Percentiles rank a stretch among this genome's conserved stretches.
phyloP scores from a whole-genome alignment of 1,140 invertebrate genomes.

The Brachionus manjavacas region DNA sequence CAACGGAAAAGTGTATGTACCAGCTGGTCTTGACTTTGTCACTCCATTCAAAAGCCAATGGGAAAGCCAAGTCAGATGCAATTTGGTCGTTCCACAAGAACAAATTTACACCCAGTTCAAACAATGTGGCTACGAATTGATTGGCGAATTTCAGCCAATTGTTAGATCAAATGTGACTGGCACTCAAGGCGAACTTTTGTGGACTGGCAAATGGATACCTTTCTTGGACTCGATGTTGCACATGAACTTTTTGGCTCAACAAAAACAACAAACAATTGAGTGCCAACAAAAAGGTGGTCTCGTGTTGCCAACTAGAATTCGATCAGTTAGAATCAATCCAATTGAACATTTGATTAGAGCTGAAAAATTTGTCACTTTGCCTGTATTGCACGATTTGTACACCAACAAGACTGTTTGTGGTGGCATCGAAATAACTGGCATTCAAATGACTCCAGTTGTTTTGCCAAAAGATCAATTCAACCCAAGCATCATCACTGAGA shows the following conservation, averaged over 20 bases:
- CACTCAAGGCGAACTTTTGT: slow-evolving; percentile 58
- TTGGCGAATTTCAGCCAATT: slow-evolving; percentile 72
- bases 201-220: slow-evolving; percentile 84
- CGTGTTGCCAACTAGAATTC: slow-evolving; percentile 79
- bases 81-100: slow-evolving; percentile 46
- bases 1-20: not conserved
- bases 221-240: slow-evolving; percentile 92
- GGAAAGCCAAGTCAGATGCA: slow-evolving; percentile 9
- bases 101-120: slow-evolving; percentile 91
- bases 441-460: slow-evolving; percentile 27
- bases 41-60: slow-evolving; percentile 17
- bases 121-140: slow-evolving; percentile 87
- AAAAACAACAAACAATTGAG: slow-evolving; percentile 56
- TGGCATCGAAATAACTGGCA: slow-evolving; percentile 1
- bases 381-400: not conserved
- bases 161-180: slow-evolving; percentile 45
- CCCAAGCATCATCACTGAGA: not conserved
- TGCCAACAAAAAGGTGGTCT: slow-evolving; percentile 53
- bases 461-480: slow-evolving; percentile 12
- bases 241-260: slow-evolving; percentile 70
- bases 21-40: not conserved
- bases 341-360: slow-evolving; percentile 25
- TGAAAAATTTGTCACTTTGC: not conserved
- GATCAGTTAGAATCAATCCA: slow-evolving; percentile 77
- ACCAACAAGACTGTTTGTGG: slow-evolving; percentile 15